A percentile compares a stretch with the other conserved stretches of the same genome.
These are phyloP conservation scores for Amorpha juglandis DNA, from an alignment of 2,888 invertebrate species.

Conservation along the genomic window DNA sequence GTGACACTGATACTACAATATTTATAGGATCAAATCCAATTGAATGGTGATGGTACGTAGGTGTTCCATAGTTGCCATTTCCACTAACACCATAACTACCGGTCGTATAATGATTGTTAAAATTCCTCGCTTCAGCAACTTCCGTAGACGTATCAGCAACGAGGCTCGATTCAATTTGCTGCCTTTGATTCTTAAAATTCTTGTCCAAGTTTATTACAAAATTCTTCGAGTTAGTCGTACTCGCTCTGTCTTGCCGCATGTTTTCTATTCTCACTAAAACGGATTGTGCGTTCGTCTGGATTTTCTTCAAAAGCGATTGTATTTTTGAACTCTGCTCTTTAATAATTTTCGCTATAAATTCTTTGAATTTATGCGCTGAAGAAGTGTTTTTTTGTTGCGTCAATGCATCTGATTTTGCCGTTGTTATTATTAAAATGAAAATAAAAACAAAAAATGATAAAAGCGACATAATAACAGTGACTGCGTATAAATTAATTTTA, in stretches of 20 bases:
- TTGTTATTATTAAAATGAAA: slow-evolving; percentile 56
- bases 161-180: slow-evolving; percentile 60
- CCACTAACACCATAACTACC: slow-evolving; percentile 68
- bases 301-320: slow-evolving; percentile 65
- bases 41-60: slow-evolving; percentile 77
- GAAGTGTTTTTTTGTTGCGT: slow-evolving; percentile 48
- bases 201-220: slow-evolving; percentile 30
- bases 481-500: slow-evolving; percentile 46
- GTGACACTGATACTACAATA: slow-evolving; percentile 76
- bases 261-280: slow-evolving; percentile 66
- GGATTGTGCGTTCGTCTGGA: slow-evolving; percentile 69
- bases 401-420: slow-evolving; percentile 56
- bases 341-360: slow-evolving; percentile 65
- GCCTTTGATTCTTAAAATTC: slow-evolving; percentile 30
- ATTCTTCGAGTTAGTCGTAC: slow-evolving; percentile 30
- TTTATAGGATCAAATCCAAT: slow-evolving; percentile 82
- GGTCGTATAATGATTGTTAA: slow-evolving; percentile 59
- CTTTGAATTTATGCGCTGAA: slow-evolving; percentile 63
- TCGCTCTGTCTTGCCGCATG: slow-evolving; percentile 53
- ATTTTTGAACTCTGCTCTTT: slow-evolving; percentile 74
- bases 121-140: slow-evolving; percentile 58
- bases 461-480: slow-evolving; percentile 65
- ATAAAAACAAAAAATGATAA: slow-evolving; percentile 60
- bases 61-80: slow-evolving; percentile 57
- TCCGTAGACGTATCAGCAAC: slow-evolving; percentile 43